phyloP scores from a whole-genome alignment of 2,888 invertebrate genomes.

The Venustoraphidia nigricollis region DNA sequence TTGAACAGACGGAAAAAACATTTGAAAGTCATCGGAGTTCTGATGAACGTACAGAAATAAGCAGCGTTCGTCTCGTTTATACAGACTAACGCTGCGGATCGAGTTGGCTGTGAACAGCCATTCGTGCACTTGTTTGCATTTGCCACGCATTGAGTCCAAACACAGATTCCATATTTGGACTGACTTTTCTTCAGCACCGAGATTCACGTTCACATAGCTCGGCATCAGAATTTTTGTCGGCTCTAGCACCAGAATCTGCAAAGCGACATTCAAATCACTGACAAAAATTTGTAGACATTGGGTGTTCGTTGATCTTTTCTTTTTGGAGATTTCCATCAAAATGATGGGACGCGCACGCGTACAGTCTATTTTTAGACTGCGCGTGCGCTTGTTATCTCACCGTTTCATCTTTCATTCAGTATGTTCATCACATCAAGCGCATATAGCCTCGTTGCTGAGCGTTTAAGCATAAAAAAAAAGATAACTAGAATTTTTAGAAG shows the following conservation, averaged over 20 bases:
- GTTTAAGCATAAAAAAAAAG: no score
- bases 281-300: no score
- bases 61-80: conserved; percentile 90
- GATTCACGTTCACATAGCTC: conserved; percentile 88
- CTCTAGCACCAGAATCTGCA: conserved; percentile 69
- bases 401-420: no score
- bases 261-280: conserved; percentile 9
- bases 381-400: no score
- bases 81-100: conserved; percentile 83
- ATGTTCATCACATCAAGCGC: no score
- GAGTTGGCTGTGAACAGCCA: conserved; percentile 86
- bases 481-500: no score
- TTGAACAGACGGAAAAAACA: conserved; percentile 83
- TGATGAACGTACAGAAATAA: conserved; percentile 94
- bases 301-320: no score
- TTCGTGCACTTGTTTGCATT: conserved; percentile 75
- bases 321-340: no score
- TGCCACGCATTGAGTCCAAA: conserved; percentile 55
- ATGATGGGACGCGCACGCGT: no score
- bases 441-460: no score
- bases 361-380: no score
- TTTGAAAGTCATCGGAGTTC: conserved; percentile 97
- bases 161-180: conserved; percentile 80
- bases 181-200: conserved; percentile 85
- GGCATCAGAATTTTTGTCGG: conserved; percentile 89